Evolutionary conservation across 2,797 vertebrate species (phyloP), one percentile per base, ranked within the genome.

Genomic region (Sorex maritimensis): DNA sequence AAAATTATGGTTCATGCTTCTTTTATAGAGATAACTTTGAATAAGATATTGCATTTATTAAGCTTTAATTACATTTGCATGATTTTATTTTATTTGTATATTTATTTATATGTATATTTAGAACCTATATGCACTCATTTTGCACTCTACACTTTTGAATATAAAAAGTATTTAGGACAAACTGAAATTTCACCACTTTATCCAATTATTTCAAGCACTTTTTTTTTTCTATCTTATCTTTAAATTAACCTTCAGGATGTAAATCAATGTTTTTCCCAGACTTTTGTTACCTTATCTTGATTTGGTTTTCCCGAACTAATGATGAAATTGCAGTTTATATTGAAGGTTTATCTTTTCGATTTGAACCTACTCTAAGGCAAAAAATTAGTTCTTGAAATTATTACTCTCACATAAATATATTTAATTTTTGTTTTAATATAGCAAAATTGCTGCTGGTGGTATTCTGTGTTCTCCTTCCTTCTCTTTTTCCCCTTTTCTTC

Each of bases 251-350:
- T 84, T 15, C 49, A 52, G n/a, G 12, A 15, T 85, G 28, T 81
- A 86, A 95, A 93, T 96, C 81, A 91, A 91, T 96, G 84, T 86
- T 0, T 65, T 94, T 41, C 24, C 21, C 41, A 44, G 55, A 28
- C 8, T 94, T 96, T 92, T 94, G 63, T 83, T 91, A 58, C 26
- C 41, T 86, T 94, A 93, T 86, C 72, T 86, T 91, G 75, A 91
- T 71, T 77, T 78, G 21, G 3, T 78, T 5, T 92, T 91, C 92
- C 24, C 71, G 30, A 93, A 84, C 69, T 92, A 91, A 67, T 77
- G 58, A 93, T 30, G 0, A 77, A 88, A 92, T 55, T 84, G 21
- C 10, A 69, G 67, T 61, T 81, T 73, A 77, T 63, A 21, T 26
- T 69, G 61, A 88, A 21, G 65, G 2, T 65, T 93, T 78, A 86